Base-by-base conservation (phyloP, 2,888 invertebrate genomes). In the Morinoia aosen region DNA sequence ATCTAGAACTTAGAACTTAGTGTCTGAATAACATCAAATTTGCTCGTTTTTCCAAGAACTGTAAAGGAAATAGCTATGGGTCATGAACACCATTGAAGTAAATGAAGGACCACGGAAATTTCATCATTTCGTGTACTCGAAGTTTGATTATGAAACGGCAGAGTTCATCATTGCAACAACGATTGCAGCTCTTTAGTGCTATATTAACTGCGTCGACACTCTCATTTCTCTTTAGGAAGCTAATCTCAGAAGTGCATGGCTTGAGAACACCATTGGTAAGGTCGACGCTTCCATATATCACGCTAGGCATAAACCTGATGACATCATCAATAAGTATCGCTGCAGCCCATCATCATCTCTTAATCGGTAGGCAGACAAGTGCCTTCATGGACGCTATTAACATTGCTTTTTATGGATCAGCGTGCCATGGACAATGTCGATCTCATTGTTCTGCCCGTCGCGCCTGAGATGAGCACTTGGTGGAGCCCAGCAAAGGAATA, bases 291-390 rank as follows among this genome's bases (percentile, higher is more conserved):
- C 93, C 93, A 93, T 93, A 93, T 57, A 93, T 93, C 93, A 93
- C 93, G 25, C 33, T 33, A 33, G 93, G 93, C 93, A 93, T 16
- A n/a, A 56, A 33, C 56, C 0, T 56, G 93, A 93, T 93, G 57
- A 57, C 93, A 93, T 93, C 93, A 93, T 56, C 93, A 57, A 93
- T 93, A 93, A 93, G 93, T 57, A 93, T 93, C 93, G 93, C 93
- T 56, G 93, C 56, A n/a, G 56, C 56, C 93, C 93, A 93, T 57
- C 57, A 56, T 56, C 93, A 33, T 57, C 93, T 57, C 57, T 40
- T 90, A 48, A 90, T 90, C 90, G 90, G 90, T 90, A 48, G 90
- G 90, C 48, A 90, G 90, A 40, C 40, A 48, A 40, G 90, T 40
- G 48, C 90, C 90, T 90, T 90, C 90, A 90, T 90, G 90, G 48